phyloP scores from a whole-genome alignment of 2,113 vertebrate species.

The Chaenogobius annularis region DNA sequence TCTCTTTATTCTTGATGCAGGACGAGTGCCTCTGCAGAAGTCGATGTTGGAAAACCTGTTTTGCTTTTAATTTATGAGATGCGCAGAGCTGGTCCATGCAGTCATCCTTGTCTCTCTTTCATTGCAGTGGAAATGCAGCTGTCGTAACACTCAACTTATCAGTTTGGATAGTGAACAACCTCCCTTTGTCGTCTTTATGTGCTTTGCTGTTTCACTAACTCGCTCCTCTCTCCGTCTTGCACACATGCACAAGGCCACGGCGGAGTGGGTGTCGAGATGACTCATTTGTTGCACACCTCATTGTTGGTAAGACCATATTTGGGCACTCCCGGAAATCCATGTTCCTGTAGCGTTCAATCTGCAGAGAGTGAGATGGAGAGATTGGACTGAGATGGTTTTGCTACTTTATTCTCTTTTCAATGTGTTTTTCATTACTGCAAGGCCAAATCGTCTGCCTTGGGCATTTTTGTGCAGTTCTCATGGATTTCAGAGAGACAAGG shows the following conservation, averaged over 20 bases:
- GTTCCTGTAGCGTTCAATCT: constrained; percentile 43
- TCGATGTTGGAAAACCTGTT: not conserved
- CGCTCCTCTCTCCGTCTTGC: constrained; percentile 52
- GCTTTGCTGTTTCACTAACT: constrained; percentile 32
- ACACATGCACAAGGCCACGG: constrained; percentile 53
- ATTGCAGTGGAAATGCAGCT: constrained; percentile 24
- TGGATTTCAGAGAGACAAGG: not conserved
- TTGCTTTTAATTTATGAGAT: not conserved
- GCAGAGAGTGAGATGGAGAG: constrained; percentile 33
- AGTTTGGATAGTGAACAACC: constrained; percentile 18
- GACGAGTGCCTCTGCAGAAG: not conserved
- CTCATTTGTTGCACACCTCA: constrained; percentile 74
- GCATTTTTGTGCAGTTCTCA: not conserved
- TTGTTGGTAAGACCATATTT: constrained; percentile 67
- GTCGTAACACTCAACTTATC: constrained; percentile 36
- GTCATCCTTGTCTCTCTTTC: constrained; percentile 7
- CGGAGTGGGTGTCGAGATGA: constrained; percentile 71
- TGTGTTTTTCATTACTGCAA: constrained; percentile 19
- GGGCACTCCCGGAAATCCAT: constrained; percentile 68
- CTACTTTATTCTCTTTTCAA: constrained; percentile 28
- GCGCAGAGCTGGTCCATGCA: constrained; percentile 8
- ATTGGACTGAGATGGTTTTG: constrained; percentile 40
- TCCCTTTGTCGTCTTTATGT: constrained; percentile 39
- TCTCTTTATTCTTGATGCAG: not conserved
- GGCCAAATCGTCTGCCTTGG: constrained; percentile 4